phyloP scores from a whole-genome alignment of 1,140 invertebrate species.

The Cheumatopsyche charites region DNA sequence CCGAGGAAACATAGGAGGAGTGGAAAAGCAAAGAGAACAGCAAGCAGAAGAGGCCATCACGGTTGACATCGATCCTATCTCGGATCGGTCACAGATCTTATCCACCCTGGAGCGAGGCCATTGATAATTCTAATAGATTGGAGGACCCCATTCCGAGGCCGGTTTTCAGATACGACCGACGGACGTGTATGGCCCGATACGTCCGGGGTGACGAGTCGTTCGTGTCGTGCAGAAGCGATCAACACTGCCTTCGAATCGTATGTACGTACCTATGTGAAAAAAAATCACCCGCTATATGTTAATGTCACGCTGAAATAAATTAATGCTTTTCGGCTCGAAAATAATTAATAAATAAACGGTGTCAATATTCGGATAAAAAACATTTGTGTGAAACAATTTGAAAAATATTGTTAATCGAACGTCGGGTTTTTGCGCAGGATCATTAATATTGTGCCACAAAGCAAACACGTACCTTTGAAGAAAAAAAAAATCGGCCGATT shows the following conservation, averaged over 20 bases:
- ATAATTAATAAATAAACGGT: no score
- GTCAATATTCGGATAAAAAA: no score
- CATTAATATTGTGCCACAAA: no score
- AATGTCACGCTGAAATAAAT: no score
- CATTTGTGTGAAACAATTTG: no score
- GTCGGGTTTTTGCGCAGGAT: no score
- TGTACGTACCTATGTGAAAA: no score
- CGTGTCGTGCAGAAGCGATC: background rate
- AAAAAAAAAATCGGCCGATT: no score
- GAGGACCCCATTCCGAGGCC: slow-evolving; percentile 22
- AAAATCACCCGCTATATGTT: no score
- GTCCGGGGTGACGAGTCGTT: slow-evolving; percentile 18
- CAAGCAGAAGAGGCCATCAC: slow-evolving; percentile 27
- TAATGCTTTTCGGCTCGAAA: no score
- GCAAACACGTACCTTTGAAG: no score
- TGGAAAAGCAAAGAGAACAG: background rate
- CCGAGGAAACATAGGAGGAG: background rate
- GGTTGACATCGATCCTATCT: slow-evolving; percentile 34
- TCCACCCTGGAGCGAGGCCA: background rate
- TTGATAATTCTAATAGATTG: slow-evolving; percentile 35
- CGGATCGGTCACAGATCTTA: slow-evolving; percentile 36
- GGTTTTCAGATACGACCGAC: slow-evolving; percentile 19
- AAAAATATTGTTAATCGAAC: no score
- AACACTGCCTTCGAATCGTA: background rate
- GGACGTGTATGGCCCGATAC: slow-evolving; percentile 4